Evolutionary conservation across 2,113 vertebrate species (phyloP).

Genomic region (Mellivora capensis): DNA sequence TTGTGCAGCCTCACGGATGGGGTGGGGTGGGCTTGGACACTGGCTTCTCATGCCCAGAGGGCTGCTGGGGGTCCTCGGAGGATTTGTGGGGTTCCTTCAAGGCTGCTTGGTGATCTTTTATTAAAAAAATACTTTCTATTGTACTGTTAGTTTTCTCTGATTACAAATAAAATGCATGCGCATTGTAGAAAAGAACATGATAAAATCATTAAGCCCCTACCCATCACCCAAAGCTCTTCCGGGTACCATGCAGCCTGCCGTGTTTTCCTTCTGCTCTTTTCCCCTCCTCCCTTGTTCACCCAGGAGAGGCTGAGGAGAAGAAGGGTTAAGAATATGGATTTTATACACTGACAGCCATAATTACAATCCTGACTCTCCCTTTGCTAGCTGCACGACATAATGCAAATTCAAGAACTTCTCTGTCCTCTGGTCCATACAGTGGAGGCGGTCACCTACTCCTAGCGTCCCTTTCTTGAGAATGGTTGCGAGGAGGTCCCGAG

Average conservation of each 20-base stretch:
- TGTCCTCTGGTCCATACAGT: not conserved
- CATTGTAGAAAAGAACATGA: not conserved
- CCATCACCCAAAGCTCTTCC: not conserved
- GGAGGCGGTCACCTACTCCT: not conserved
- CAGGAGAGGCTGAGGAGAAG: not conserved
- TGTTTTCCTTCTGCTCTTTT: not conserved
- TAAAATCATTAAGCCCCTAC: not conserved
- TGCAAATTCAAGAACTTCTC: not conserved
- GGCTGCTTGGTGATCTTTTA: not conserved
- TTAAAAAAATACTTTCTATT: not conserved
- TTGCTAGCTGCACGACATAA: not conserved
- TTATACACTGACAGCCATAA: not conserved
- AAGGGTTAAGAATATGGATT: not conserved
- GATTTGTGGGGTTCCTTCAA: not conserved
- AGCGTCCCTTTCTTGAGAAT: not conserved
- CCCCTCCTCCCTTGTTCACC: not conserved
- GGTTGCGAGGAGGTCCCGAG: not conserved
- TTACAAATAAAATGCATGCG: not conserved
- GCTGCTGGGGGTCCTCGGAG: not conserved
- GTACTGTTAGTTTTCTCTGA: not conserved
- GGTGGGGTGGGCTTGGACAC: not conserved
- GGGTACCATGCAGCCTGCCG: fast-evolving
- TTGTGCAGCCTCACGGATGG: constrained; percentile 23
- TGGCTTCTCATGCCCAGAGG: not conserved
- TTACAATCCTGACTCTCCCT: not conserved